Evolutionary conservation across 2,888 invertebrate species (phyloP).

Genomic region (Anoncus sp.): DNA sequence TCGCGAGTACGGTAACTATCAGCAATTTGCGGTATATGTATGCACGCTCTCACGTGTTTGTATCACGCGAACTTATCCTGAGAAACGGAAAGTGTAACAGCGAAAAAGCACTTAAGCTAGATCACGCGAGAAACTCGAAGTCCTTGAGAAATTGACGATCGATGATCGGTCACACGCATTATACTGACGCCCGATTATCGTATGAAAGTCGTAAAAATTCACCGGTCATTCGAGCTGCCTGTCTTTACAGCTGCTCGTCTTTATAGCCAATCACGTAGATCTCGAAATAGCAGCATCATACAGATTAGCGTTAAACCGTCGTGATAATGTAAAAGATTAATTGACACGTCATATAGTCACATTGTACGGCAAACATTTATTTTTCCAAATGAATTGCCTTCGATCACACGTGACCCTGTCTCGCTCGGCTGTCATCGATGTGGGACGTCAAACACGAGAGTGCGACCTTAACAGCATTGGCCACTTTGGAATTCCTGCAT

Average conservation of each 20-base stretch:
- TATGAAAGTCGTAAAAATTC: slow-evolving; percentile 11
- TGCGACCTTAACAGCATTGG: slow-evolving; percentile 31
- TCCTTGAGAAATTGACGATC: slow-evolving; percentile 18
- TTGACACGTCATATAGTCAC: not conserved
- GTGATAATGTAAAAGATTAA: not conserved
- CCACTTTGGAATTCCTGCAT: slow-evolving; percentile 63
- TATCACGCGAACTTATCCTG: slow-evolving; percentile 26
- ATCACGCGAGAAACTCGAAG: slow-evolving; percentile 24
- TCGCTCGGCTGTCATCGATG: not conserved
- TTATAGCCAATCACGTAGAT: too few species aligned
- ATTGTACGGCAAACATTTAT: slow-evolving; percentile 2
- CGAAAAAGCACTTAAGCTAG: slow-evolving; percentile 22
- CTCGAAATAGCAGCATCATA: not conserved
- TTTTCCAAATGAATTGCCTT: slow-evolving; percentile 5
- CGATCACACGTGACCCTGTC: slow-evolving; percentile 15
- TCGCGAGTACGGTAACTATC: not conserved
- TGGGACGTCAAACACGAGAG: not conserved
- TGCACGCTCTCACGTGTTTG: not conserved
- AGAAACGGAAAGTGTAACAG: slow-evolving; percentile 12
- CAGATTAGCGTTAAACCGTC: not conserved
- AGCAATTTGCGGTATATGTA: not conserved
- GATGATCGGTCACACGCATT: not conserved
- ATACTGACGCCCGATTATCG: not conserved
- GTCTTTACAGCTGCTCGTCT: not conserved
- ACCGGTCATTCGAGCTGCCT: not conserved